Evolutionary conservation across 2,888 invertebrate species (phyloP), one percentile per base, ranked within the genome.

Genomic region (Napeogenes inachia): DNA sequence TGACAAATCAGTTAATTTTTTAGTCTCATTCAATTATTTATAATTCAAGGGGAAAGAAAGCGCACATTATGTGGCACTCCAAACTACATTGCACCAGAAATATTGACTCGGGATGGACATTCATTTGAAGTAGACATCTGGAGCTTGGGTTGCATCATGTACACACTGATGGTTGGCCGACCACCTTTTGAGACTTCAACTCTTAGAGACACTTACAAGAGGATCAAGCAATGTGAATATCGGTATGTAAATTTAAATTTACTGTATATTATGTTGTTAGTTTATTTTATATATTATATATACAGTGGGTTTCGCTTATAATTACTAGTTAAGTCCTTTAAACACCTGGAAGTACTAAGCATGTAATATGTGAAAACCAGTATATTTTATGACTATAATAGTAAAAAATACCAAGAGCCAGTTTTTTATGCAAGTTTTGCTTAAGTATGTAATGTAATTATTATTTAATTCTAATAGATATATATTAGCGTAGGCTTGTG

Each of bases 81-180:
- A 2, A 99, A 99, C 88, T 99, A 99, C 82, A 99, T 99, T 73
- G 99, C 99, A 0, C 99, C 99, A 0, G 99, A 99, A 87, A 98
- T 99, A 75, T 90, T 99, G 73, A 95, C 94, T 56, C 99, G 99
- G 85, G 96, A 96, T 80, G 99, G 99, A 0, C 99, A 99, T 87
- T 98, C 99, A 50, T 99, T 95, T 81, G 99, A 99, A 91, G 99
- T 99, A 8, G 99, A 99, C 85, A 94, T 99, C 68, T 99, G 99
- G 99, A 99, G 99, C 42, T 93, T 99, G 77, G 99, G 99, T n/a
- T 99, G 98, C 86, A 98, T 99, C 73, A 95, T 99, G 97, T 99
- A 98, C 85, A 99, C 99, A 0, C 88, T 99, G 70, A 92, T 99
- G 5, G 96, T 98, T 59, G 99, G 99, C 13, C 97, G 97, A 76